These are phyloP conservation scores for Seriola rivoliana DNA, from an alignment of 2,113 vertebrate genomes.

Conservation along the genomic window DNA sequence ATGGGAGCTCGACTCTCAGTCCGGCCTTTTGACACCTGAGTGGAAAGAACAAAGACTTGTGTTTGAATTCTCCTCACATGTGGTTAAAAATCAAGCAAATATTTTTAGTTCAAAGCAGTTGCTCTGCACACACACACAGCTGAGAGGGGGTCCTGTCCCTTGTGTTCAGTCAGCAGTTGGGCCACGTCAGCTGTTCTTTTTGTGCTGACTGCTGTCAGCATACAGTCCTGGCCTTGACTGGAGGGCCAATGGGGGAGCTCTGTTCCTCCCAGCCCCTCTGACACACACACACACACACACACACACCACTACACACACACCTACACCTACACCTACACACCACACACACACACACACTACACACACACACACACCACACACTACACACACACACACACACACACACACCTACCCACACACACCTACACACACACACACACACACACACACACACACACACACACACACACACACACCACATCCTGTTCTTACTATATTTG, in stretches of 20 bases:
- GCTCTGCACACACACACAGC: constrained; percentile 19
- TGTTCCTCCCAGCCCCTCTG: constrained; percentile 28
- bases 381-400: too few relatives aligned
- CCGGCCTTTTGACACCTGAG: constrained; percentile 21
- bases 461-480: constrained; percentile 8
- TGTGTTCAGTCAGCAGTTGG: constrained; percentile 62
- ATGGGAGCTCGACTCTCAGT: background rate
- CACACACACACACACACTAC: too few relatives aligned
- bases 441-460: constrained; percentile 23
- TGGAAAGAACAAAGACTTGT: background rate
- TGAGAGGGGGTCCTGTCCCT: constrained; percentile 47
- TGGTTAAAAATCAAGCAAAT: constrained; percentile 4
- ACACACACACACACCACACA: too few relatives aligned
- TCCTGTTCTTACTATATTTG: too few relatives aligned
- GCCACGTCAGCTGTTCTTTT: constrained; percentile 80
- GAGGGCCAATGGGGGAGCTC: constrained; percentile 45
- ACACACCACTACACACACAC: too few relatives aligned
- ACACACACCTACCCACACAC: too few relatives aligned
- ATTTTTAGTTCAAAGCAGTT: constrained; percentile 19
- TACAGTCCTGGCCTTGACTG: constrained; percentile 61
- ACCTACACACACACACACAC: too few relatives aligned
- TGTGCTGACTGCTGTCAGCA: constrained; percentile 73
- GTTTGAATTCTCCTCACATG: background rate
- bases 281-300: constrained; percentile 25
- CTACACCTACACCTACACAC: too few relatives aligned